A percentile compares a stretch with the other conserved stretches of the same genome.
Evolutionary conservation across 92 coral and sea anemone genomes (phyloP).

Genomic region (Isaurus tuberculatus): DNA sequence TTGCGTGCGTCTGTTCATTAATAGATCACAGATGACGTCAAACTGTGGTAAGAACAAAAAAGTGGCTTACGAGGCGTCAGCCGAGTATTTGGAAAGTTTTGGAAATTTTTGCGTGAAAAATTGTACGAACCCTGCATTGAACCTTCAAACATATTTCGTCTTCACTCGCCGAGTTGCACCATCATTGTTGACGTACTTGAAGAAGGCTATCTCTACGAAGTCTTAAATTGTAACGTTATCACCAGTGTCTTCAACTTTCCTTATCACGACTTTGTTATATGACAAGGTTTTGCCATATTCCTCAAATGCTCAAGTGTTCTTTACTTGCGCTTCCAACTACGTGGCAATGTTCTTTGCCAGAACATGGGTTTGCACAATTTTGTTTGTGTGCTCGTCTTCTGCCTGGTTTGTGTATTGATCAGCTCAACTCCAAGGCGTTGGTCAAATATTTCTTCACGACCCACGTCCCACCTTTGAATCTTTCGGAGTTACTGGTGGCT

Average conservation of each 20-base stretch:
- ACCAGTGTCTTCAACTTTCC: slow-evolving; percentile 43
- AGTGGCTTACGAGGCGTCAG: too few relatives aligned
- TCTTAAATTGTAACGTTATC: slow-evolving; percentile 74
- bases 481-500: slow-evolving; percentile 48
- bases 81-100: too few relatives aligned
- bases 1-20: too few relatives aligned
- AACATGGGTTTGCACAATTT: slow-evolving; percentile 68
- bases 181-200: slow-evolving; percentile 72
- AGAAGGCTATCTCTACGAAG: slow-evolving; percentile 61
- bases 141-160: slow-evolving; percentile 60
- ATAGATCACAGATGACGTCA: too few relatives aligned
- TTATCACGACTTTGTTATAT: slow-evolving; percentile 58
- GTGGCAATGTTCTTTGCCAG: slow-evolving; percentile 61
- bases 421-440: slow-evolving; percentile 22
- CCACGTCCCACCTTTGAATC: slow-evolving; percentile 56
- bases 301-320: slow-evolving; percentile 21
- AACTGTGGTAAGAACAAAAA: too few relatives aligned
- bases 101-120: too few relatives aligned
- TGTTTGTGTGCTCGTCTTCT: slow-evolving; percentile 58
- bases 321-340: slow-evolving; percentile 29
- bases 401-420: slow-evolving; percentile 38
- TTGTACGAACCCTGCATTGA: too few relatives aligned
- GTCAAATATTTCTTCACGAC: slow-evolving; percentile 66
- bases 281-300: slow-evolving; percentile 53
- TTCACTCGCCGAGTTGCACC: slow-evolving; percentile 47